Evolutionary conservation across 2,797 vertebrate species (phyloP).

Genomic region (Phrynocephalus guinanensis): DNA sequence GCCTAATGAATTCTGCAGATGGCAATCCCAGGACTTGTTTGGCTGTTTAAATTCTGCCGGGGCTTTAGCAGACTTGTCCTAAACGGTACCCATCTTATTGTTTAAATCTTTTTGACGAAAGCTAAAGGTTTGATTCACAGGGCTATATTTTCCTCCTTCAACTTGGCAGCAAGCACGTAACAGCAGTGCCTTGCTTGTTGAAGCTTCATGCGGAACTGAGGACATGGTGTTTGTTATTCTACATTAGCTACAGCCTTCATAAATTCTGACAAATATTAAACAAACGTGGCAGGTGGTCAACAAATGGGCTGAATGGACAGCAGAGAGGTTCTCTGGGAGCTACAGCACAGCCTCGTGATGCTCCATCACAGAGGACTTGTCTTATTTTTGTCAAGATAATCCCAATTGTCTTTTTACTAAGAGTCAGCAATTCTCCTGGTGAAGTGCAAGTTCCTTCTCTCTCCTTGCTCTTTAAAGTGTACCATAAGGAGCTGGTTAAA

Average conservation of each 20-base stretch:
- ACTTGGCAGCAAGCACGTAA: not conserved
- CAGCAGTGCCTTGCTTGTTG: not conserved
- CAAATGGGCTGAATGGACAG: slow-evolving; percentile 52
- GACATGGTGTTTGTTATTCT: slow-evolving; percentile 69
- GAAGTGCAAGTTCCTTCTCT: slow-evolving; percentile 72
- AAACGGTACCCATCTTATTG: slow-evolving; percentile 65
- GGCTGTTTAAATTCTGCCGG: slow-evolving; percentile 75
- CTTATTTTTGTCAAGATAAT: slow-evolving; percentile 34
- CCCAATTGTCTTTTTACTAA: slow-evolving; percentile 47
- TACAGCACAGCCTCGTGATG: accelerated
- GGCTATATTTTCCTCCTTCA: slow-evolving; percentile 4
- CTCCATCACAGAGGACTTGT: slow-evolving; percentile 36
- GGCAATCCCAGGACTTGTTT: slow-evolving; percentile 79
- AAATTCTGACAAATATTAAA: slow-evolving; percentile 81
- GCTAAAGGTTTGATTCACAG: slow-evolving; percentile 27
- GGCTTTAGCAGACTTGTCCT: slow-evolving; percentile 81
- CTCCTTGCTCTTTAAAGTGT: slow-evolving; percentile 47
- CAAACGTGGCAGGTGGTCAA: slow-evolving; percentile 77
- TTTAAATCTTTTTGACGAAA: slow-evolving; percentile 32
- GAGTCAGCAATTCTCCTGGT: slow-evolving; percentile 55
- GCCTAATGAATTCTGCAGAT: slow-evolving; percentile 97
- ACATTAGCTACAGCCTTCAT: slow-evolving; percentile 76
- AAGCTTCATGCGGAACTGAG: accelerated
- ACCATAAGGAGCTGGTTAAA: slow-evolving; percentile 88
- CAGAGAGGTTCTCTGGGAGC: slow-evolving; percentile 30